A percentile compares a stretch with the other conserved stretches of the same genome.
Evolutionary conservation across 2,888 invertebrate species (phyloP).

Genomic region (Drosophila pegasa): DNA sequence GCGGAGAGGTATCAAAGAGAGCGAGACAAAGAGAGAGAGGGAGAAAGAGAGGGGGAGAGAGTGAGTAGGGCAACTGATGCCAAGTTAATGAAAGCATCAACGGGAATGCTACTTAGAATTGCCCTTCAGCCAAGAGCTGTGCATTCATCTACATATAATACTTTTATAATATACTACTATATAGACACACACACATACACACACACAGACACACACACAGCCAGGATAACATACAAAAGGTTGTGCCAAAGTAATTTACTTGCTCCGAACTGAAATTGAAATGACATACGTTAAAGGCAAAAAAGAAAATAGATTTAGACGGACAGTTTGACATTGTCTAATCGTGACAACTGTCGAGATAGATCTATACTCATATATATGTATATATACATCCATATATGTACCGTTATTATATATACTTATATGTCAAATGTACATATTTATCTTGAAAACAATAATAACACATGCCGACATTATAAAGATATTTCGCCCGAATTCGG

Average conservation of each 20-base stretch:
- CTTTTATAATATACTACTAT: constrained; percentile 46
- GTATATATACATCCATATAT: neutral
- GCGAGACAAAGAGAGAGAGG: neutral
- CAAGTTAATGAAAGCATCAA: constrained; percentile 73
- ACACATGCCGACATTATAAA: constrained; percentile 46
- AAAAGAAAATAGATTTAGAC: constrained; percentile 41
- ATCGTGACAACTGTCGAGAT: constrained; percentile 41
- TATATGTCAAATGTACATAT: constrained; percentile 15
- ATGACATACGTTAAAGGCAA: constrained; percentile 42
- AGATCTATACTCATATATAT: constrained; percentile 25
- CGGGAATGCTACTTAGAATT: constrained; percentile 57
- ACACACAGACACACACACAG: constrained; percentile 7
- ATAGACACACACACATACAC: constrained; percentile 11
- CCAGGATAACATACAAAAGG: constrained; percentile 51
- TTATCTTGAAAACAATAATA: constrained; percentile 43
- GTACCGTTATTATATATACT: neutral
- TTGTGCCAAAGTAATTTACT: constrained; percentile 64
- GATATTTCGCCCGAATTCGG: constrained; percentile 33
- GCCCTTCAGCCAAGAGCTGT: constrained; percentile 34
- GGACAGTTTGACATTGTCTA: constrained; percentile 45
- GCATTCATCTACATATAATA: constrained; percentile 44
- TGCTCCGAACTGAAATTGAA: constrained; percentile 49
- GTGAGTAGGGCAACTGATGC: constrained; percentile 38
- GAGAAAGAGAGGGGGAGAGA: neutral
- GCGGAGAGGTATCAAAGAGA: constrained; percentile 13